Conservation (phyloP, 2,113 vertebrate genomes). For the Potamarius usumacintae region DNA sequence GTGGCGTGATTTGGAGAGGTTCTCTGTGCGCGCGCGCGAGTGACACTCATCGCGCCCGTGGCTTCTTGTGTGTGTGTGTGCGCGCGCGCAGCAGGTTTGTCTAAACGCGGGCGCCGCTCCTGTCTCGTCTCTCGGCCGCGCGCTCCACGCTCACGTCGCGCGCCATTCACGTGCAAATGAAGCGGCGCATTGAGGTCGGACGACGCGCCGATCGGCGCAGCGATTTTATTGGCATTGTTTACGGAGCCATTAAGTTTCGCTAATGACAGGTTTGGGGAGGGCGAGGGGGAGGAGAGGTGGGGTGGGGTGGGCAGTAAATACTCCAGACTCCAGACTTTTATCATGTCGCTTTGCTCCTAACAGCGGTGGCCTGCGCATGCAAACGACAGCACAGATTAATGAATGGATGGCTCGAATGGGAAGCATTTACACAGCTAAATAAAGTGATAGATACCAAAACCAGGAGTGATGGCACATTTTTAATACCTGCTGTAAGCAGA, state of each 20-base stretch:
- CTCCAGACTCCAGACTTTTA: not conserved
- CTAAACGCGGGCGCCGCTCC: conserved; percentile 62
- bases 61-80: not conserved
- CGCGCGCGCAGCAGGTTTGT: conserved; percentile 69
- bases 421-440: conserved; percentile 2
- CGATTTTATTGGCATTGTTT: conserved; percentile 61
- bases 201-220: conserved; percentile 51
- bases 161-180: conserved; percentile 31
- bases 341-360: not conserved
- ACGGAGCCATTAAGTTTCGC: conserved; percentile 46
- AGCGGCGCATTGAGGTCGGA: conserved; percentile 62
- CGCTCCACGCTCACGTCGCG: conserved; percentile 58
- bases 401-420: not conserved
- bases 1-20: not conserved
- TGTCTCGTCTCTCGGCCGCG: conserved; percentile 43
- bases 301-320: not conserved
- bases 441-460: conserved; percentile 10
- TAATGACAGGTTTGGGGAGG: conserved; percentile 34
- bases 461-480: not conserved
- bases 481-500: not conserved
- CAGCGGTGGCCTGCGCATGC: not conserved
- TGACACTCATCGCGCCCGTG: not conserved
- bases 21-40: not conserved
- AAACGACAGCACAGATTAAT: not conserved
- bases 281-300: not conserved